Conservation (phyloP, 2,113 vertebrate genomes). For the Chaetodon auriga region DNA sequence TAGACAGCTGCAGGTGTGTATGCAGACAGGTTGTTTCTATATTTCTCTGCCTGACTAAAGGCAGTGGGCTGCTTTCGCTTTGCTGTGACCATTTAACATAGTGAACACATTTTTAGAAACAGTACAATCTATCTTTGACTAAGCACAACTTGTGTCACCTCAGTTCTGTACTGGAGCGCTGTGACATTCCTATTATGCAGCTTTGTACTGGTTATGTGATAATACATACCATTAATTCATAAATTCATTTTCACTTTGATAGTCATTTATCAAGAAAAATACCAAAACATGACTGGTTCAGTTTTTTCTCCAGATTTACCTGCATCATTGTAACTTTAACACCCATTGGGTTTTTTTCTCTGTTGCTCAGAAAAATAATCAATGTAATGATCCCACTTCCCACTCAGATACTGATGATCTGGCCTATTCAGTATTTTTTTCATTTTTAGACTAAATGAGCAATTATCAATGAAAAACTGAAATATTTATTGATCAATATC, state of each 20-base stretch:
- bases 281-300: neutral
- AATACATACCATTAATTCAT: neutral
- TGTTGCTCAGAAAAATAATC: neutral
- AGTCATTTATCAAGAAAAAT: neutral
- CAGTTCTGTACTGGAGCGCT: neutral
- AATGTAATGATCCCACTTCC: neutral
- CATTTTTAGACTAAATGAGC: neutral
- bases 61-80: neutral
- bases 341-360: neutral
- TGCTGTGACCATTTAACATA: neutral
- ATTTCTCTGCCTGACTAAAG: neutral
- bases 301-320: neutral
- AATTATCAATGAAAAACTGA: neutral
- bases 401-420: neutral
- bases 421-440: neutral
- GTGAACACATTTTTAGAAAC: neutral
- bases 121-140: neutral
- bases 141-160: neutral
- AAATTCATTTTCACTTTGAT: neutral
- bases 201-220: neutral
- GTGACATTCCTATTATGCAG: slow-evolving; percentile 1
- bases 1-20: neutral
- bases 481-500: neutral
- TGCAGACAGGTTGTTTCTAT: neutral
- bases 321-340: neutral